phyloP scores from a whole-genome alignment of 2,113 vertebrate genomes.

The Redunca redunca region DNA sequence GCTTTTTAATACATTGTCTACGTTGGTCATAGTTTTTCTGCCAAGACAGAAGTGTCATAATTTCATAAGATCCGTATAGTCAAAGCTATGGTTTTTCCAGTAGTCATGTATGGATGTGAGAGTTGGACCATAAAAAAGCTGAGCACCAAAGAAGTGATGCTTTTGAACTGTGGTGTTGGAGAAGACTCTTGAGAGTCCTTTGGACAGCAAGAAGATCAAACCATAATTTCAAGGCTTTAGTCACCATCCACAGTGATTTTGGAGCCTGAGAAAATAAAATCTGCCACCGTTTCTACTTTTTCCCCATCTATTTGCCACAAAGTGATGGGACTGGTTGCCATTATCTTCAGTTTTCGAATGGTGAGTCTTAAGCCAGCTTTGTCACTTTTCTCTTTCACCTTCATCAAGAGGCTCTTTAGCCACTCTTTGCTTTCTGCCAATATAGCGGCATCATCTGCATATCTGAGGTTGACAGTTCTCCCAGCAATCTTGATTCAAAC shows the following conservation, averaged over 20 bases:
- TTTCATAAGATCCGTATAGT: too few relatives aligned
- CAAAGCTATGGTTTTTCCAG: too few relatives aligned
- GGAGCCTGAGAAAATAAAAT: not conserved
- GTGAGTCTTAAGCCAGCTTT: not conserved
- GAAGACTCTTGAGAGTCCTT: too few relatives aligned
- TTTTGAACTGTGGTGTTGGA: too few relatives aligned
- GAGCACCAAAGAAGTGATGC: too few relatives aligned
- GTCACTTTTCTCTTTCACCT: not conserved
- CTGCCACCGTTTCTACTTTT: not conserved
- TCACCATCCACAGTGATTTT: not conserved
- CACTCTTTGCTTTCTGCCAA: not conserved
- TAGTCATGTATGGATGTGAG: too few relatives aligned
- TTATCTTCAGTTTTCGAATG: not conserved
- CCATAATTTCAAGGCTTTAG: not conserved
- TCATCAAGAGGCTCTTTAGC: not conserved
- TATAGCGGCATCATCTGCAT: not conserved
- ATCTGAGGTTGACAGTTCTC: not conserved
- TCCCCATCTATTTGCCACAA: not conserved
- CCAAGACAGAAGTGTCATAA: too few relatives aligned
- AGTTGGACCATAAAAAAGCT: too few relatives aligned
- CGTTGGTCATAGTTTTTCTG: too few relatives aligned
- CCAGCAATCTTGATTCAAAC: not conserved
- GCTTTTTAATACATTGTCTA: too few relatives aligned
- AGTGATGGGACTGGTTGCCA: not conserved
- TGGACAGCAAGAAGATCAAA: too few relatives aligned